phyloP scores from a whole-genome alignment of 2,888 invertebrate genomes.

The Leptinotarsa haldemani region DNA sequence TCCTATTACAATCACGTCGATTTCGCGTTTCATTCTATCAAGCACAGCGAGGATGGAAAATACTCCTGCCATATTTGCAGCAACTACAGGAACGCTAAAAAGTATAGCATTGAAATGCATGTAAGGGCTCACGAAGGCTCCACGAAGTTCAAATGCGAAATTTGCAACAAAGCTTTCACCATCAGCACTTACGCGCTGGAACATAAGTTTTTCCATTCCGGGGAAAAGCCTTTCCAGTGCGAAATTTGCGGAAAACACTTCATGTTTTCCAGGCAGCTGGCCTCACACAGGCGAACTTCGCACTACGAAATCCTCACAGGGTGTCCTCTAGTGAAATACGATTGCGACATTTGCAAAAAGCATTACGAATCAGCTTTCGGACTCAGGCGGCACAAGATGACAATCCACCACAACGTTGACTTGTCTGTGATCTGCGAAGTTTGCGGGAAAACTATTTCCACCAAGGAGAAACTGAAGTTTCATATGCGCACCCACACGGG shows the following conservation, averaged over 20 bases:
- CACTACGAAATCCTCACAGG: slow-evolving; percentile 64
- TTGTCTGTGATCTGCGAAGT: slow-evolving; percentile 61
- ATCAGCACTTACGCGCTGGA: slow-evolving; percentile 53
- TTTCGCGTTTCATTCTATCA: slow-evolving; percentile 54
- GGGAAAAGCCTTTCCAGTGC: slow-evolving; percentile 67
- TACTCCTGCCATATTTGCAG: slow-evolving; percentile 57
- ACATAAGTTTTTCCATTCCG: slow-evolving; percentile 57
- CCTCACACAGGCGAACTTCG: slow-evolving; percentile 63
- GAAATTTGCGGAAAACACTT: slow-evolving; percentile 69
- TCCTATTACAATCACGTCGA: slow-evolving; percentile 64
- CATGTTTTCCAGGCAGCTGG: slow-evolving; percentile 66
- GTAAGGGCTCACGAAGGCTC: slow-evolving; percentile 64
- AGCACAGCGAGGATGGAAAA: slow-evolving; percentile 52
- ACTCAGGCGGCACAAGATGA: slow-evolving; percentile 61
- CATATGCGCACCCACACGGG: slow-evolving; percentile 57
- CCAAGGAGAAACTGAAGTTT: slow-evolving; percentile 50
- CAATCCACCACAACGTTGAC: slow-evolving; percentile 61
- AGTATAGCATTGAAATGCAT: slow-evolving; percentile 61
- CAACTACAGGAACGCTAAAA: slow-evolving; percentile 54
- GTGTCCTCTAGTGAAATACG: slow-evolving; percentile 57
- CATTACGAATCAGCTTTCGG: slow-evolving; percentile 60
- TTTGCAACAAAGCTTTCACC: slow-evolving; percentile 58
- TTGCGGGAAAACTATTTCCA: slow-evolving; percentile 54
- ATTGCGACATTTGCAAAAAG: slow-evolving; percentile 67
- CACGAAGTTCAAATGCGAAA: slow-evolving; percentile 57